Evolutionary conservation across 2,888 invertebrate genomes (phyloP), one percentile per base, ranked within the genome.

Genomic region (Nipponacmea schrenckii): DNA sequence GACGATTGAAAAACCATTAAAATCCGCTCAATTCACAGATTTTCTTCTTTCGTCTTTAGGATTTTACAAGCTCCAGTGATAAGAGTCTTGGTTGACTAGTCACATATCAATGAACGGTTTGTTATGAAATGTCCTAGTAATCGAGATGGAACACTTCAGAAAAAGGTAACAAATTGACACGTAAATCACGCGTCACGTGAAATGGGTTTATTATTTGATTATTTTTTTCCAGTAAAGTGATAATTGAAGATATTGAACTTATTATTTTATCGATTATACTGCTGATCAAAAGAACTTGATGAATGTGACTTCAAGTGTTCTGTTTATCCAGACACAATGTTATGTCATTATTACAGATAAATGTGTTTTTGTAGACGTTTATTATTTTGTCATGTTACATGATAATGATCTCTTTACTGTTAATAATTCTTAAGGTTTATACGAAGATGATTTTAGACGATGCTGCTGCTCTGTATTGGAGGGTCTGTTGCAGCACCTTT

Each of bases 1-100:
- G 56, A 20, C 56, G 56, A 56, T 56, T 56, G 56, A 56, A 56
- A 56, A 56, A 56, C 56, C 56, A 56, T 56, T 56, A 56, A 56
- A 56, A 56, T 56, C 56, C 56, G 56, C 56, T 56, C 56, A 56
- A 56, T 56, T 56, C 56, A 56, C 56, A 56, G 56, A 56, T 56
- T 56, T 56, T 24, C 20, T 56, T 56, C 20, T 24, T 24, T 56
- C 56, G 56, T 56, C 56, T 56, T 56, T 56, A 56, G 56, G 39
- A 56, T 56, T 56, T 56, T 56, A 24, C 24, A 56, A 20, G 24
- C 56, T 24, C 10, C 56, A 56, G 14, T 56, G 56, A 24, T 24
- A 24, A 24, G 24, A 56, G 56, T 24, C 56, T 10, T 14, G 56
- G 56, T 56, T 56, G 56, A 56, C 56, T 56, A 24, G 56, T 56